Evolutionary conservation across 2,888 invertebrate species (phyloP).

Genomic region (Geotrupes spiniger): DNA sequence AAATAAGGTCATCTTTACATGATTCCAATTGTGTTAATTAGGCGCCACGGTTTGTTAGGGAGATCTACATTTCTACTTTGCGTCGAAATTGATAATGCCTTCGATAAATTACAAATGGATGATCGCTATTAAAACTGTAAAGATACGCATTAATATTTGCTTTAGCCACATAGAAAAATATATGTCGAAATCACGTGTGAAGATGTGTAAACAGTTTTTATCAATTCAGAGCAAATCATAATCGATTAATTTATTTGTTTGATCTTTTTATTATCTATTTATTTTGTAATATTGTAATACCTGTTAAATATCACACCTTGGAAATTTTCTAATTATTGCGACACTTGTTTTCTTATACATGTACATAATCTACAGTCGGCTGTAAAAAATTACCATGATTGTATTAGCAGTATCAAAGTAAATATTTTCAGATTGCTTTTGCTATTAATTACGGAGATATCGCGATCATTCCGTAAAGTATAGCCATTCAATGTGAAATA

Average conservation of each 20-base stretch:
- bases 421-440: conserved; percentile 2
- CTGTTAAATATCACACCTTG: conserved; percentile 25
- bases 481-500: neutral
- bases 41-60: neutral
- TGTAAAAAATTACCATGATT: neutral
- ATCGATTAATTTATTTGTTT: conserved; percentile 34
- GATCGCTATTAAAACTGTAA: too few species aligned
- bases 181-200: conserved; percentile 6
- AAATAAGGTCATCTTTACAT: too few species aligned
- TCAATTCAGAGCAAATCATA: conserved; percentile 33
- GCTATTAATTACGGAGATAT: conserved; percentile 1
- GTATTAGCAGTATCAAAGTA: too few species aligned
- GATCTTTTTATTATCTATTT: conserved; percentile 27
- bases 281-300: conserved; percentile 26
- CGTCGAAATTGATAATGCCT: too few species aligned
- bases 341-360: conserved; percentile 7
- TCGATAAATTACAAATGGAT: too few species aligned
- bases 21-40: neutral
- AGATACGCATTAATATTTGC: too few species aligned
- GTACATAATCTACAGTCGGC: neutral
- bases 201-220: conserved; percentile 30
- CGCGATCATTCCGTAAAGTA: neutral
- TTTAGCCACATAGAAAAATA: conserved; percentile 10
- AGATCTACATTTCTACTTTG: conserved; percentile 1
- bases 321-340: conserved; percentile 21